A percentile compares a stretch with the other conserved stretches of the same genome.
Conservation (phyloP, 2,888 invertebrate species). For the Aphidius colemani region DNA sequence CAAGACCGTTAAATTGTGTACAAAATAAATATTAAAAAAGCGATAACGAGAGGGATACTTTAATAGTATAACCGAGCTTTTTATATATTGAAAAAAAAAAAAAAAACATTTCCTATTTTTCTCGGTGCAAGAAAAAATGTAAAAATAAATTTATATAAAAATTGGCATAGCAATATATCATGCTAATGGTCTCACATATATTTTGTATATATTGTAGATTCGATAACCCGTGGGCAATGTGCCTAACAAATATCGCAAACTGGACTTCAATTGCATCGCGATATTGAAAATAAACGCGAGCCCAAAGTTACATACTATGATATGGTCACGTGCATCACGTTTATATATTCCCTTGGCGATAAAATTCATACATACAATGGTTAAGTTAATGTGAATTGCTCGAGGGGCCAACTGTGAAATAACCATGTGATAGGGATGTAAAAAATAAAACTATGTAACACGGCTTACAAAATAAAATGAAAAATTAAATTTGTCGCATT, state of each 20-base stretch:
- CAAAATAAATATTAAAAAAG: too few species aligned
- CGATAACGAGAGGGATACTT: conserved; percentile 26
- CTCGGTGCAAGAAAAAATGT: background rate
- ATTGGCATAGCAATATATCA: conserved; percentile 31
- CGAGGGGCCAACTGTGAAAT: conserved; percentile 17
- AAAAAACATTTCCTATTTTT: conserved; percentile 28
- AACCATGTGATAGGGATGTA: too few species aligned
- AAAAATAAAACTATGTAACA: too few species aligned
- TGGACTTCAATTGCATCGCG: conserved; percentile 38
- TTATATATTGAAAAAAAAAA: conserved; percentile 2
- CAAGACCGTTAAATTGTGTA: too few species aligned
- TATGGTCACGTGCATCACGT: conserved; percentile 1
- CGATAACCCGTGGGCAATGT: conserved; percentile 28
- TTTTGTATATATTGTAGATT: conserved; percentile 30
- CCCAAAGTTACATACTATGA: conserved; percentile 8
- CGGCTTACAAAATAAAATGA: background rate
- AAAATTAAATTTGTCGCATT: conserved; percentile 14
- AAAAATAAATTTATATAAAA: too few species aligned
- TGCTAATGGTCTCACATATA: conserved; percentile 32
- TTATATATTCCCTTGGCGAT: conserved; percentile 24
- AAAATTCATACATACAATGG: conserved; percentile 33
- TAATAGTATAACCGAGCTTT: conserved; percentile 29
- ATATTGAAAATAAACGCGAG: conserved; percentile 43
- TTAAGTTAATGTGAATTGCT: conserved; percentile 32
- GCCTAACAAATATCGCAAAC: conserved; percentile 35